phyloP scores from a whole-genome alignment of 2,888 invertebrate species.

The Oasisia sp. region DNA sequence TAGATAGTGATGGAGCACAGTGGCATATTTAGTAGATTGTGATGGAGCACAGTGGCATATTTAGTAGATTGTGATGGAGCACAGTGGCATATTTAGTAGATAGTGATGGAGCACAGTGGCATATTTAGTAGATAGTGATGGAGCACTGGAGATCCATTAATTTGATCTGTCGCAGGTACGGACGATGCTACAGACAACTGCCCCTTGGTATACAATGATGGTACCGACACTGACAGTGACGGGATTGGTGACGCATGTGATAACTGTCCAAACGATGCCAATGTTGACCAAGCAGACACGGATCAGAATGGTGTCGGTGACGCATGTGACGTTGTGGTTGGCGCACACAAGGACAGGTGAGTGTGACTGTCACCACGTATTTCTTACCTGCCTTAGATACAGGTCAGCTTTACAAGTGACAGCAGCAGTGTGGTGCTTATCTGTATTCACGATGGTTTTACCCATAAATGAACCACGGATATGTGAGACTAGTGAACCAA shows the following conservation, averaged over 20 bases:
- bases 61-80: too few species aligned
- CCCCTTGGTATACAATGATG: constrained; percentile 70
- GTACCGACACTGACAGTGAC: constrained; percentile 31
- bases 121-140: too few species aligned
- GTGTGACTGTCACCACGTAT: background rate
- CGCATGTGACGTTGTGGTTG: constrained; percentile 38
- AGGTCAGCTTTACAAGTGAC: background rate
- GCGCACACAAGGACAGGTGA: background rate
- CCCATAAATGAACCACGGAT: background rate
- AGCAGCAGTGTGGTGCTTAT: background rate
- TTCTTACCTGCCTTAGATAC: background rate
- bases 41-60: too few species aligned
- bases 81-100: too few species aligned
- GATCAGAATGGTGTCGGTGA: constrained; percentile 45
- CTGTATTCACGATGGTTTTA: background rate
- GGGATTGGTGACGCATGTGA: constrained; percentile 37
- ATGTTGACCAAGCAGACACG: constrained; percentile 20
- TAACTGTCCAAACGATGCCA: constrained; percentile 28
- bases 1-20: too few species aligned
- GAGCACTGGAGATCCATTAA: background rate
- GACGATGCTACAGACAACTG: constrained; percentile 80
- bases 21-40: too few species aligned
- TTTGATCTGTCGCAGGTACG: background rate
- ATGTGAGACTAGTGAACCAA: background rate
- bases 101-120: too few species aligned